These are phyloP conservation scores for Tetheella fluctuosa DNA, from an alignment of 2,888 invertebrate genomes.

Conservation along the genomic window DNA sequence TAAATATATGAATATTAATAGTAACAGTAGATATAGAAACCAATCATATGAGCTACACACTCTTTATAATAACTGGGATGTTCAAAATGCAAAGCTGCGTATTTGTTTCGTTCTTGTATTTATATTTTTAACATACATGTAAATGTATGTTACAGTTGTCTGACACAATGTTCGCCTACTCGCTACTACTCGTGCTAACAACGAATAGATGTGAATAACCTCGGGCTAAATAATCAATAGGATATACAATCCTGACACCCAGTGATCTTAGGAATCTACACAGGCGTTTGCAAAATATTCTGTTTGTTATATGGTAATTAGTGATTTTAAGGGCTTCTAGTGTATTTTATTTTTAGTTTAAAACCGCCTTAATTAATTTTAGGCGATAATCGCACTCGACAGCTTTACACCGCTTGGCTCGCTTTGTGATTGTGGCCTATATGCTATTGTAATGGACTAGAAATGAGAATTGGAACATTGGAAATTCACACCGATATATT, in stretches of 20 bases:
- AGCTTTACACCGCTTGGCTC: neutral
- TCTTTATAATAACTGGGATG: neutral
- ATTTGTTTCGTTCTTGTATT: neutral
- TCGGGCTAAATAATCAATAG: slow-evolving; percentile 44
- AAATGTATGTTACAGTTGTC: slow-evolving; percentile 42
- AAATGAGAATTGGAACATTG: neutral
- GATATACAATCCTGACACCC: slow-evolving; percentile 41
- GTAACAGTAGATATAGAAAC: neutral
- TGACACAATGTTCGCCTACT: slow-evolving; percentile 13
- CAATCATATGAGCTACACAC: neutral
- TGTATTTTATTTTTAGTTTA: slow-evolving; percentile 1
- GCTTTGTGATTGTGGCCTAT: neutral
- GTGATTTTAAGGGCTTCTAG: slow-evolving; percentile 3
- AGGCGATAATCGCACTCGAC: neutral
- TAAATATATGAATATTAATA: neutral
- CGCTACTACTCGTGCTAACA: slow-evolving; percentile 47
- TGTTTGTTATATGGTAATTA: slow-evolving; percentile 57
- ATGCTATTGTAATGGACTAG: slow-evolving; percentile 1
- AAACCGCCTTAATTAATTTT: slow-evolving; percentile 8
- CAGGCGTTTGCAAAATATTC: slow-evolving; percentile 74
- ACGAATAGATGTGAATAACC: slow-evolving; percentile 66
- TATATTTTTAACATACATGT: neutral
- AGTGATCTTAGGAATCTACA: slow-evolving; percentile 44
- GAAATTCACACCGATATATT: neutral
- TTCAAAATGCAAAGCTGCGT: slow-evolving; percentile 2